Evolutionary conservation across 1,140 invertebrate genomes (phyloP).

Genomic region (Lerema accius): DNA sequence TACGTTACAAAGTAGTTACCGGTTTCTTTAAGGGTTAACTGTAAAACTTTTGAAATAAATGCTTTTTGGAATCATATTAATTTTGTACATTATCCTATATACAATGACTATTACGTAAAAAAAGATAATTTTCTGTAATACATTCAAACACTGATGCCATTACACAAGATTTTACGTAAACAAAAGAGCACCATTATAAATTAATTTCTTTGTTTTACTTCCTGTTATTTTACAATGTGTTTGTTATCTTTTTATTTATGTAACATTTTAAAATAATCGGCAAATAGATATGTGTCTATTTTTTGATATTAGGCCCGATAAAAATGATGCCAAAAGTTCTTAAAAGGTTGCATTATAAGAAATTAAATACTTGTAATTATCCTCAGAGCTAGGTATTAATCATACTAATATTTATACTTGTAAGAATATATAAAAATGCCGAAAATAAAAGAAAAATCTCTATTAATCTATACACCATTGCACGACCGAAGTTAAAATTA

Average conservation of each 20-base stretch:
- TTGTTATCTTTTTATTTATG: neutral
- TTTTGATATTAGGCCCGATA: too few relatives aligned
- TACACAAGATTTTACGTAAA: conserved; percentile 1
- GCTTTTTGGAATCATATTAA: conserved; percentile 56
- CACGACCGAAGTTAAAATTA: conserved; percentile 55
- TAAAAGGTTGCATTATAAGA: too few relatives aligned
- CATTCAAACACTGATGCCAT: neutral
- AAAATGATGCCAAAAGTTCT: too few relatives aligned
- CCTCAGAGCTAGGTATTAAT: neutral
- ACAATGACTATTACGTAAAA: neutral
- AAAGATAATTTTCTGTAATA: neutral
- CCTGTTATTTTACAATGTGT: neutral
- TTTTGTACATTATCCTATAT: conserved; percentile 44
- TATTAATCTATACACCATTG: conserved; percentile 57
- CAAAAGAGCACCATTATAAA: conserved; percentile 10
- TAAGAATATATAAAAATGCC: conserved; percentile 25
- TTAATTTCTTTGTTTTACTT: conserved; percentile 14
- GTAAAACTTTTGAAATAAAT: conserved; percentile 48
- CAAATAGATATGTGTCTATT: too few relatives aligned
- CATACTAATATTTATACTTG: conserved; percentile 11
- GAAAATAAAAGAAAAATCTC: conserved; percentile 42
- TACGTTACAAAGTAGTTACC: conserved; percentile 26
- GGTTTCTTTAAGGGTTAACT: conserved; percentile 21
- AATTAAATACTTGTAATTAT: too few relatives aligned
- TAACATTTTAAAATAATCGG: too few relatives aligned